Conservation (phyloP, 1,140 invertebrate genomes). For the Zaprionus tsacasi region DNA sequence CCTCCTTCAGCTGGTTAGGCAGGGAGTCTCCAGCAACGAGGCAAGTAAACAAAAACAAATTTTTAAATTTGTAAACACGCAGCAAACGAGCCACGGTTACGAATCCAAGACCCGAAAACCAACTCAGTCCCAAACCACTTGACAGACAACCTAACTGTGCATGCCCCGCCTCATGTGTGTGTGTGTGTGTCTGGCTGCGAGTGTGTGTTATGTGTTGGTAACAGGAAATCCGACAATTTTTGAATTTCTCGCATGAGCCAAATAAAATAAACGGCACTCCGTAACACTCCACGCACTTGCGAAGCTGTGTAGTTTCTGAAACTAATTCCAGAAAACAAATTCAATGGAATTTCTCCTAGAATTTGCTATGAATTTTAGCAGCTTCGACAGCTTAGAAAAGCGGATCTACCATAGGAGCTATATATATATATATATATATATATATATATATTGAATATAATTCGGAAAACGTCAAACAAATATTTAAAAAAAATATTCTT, state of each 20-base stretch:
- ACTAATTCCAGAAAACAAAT: neutral
- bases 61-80: conserved; percentile 80
- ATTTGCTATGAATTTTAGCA: neutral
- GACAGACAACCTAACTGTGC: conserved; percentile 50
- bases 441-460: too few species aligned
- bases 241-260: conserved; percentile 69
- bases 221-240: conserved; percentile 78
- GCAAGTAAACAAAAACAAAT: conserved; percentile 77
- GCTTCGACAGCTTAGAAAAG: too few species aligned
- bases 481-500: too few species aligned
- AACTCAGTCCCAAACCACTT: conserved; percentile 55
- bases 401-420: too few species aligned
- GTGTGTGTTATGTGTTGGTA: conserved; percentile 36
- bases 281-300: conserved; percentile 1
- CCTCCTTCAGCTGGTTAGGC: neutral
- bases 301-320: conserved; percentile 12
- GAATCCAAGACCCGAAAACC: conserved; percentile 58
- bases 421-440: too few species aligned
- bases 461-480: too few species aligned
- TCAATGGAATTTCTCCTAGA: conserved; percentile 2
- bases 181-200: neutral
- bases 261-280: conserved; percentile 59
- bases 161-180: conserved; percentile 43
- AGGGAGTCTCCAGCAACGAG: conserved; percentile 23
- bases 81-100: conserved; percentile 64